phyloP scores from a whole-genome alignment of 2,113 vertebrate genomes.

The Rutilus rutilus region DNA sequence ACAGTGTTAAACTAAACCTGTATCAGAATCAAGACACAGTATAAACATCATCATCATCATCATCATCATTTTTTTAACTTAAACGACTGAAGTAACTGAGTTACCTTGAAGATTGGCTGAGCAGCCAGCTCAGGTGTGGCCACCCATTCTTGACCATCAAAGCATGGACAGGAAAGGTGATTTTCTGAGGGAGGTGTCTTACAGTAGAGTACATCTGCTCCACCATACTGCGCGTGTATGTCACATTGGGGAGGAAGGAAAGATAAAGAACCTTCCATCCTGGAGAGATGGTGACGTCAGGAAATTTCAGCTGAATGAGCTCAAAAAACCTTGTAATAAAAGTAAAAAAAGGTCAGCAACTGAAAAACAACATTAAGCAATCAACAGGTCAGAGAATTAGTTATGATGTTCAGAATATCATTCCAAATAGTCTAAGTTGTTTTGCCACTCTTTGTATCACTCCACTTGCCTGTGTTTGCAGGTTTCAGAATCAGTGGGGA shows the following conservation, averaged over 20 bases:
- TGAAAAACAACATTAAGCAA: neutral
- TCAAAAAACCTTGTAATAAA: constrained; percentile 76
- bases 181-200: constrained; percentile 71
- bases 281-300: constrained; percentile 80
- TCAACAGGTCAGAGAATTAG: neutral
- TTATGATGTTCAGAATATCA: neutral
- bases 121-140: constrained; percentile 85
- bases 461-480: no score
- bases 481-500: neutral
- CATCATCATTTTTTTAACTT: neutral
- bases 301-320: constrained; percentile 79
- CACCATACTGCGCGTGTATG: constrained; percentile 79
- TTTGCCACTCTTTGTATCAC: no score
- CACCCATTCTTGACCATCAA: constrained; percentile 75
- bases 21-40: neutral
- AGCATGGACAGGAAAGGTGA: constrained; percentile 81
- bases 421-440: no score
- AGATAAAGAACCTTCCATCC: constrained; percentile 81
- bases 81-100: neutral
- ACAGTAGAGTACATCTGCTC: constrained; percentile 78
- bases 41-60: no score
- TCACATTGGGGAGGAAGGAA: constrained; percentile 56
- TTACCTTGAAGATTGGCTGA: constrained; percentile 81
- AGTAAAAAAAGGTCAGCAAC: neutral
- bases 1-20: constrained; percentile 85